Evolutionary conservation across 53 echinoderm and acorn worm genomes (phyloP).

Genomic region (Henricia sp.): DNA sequence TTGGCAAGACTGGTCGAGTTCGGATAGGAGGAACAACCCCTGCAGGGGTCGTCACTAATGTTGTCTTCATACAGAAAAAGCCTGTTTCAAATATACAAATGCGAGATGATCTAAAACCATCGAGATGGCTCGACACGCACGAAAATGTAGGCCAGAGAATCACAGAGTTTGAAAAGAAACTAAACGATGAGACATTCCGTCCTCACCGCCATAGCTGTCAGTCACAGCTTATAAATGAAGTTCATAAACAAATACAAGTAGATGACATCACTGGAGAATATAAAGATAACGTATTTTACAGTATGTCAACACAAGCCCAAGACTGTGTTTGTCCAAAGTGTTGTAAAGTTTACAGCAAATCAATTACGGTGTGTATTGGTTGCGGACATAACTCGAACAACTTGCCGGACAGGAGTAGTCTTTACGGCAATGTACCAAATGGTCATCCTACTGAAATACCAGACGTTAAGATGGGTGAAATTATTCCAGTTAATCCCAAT

Average conservation of each 20-base stretch:
- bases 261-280: no score
- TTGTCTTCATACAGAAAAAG: background rate
- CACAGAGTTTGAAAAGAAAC: background rate
- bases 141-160: background rate
- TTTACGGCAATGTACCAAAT: background rate
- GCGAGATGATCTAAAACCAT: background rate
- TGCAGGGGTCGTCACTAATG: no score
- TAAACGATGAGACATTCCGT: background rate
- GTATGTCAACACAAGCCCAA: no score
- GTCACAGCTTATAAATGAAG: background rate
- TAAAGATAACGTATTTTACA: no score
- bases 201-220: background rate
- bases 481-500: slow-evolving; percentile 38
- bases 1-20: no score
- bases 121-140: background rate
- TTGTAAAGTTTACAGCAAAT: no score
- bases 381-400: slow-evolving; percentile 42
- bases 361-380: background rate
- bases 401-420: slow-evolving; percentile 9
- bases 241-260: no score
- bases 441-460: slow-evolving; percentile 9
- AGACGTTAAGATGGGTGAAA: slow-evolving; percentile 54
- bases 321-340: no score
- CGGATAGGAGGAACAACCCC: background rate
- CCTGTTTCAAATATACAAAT: background rate